Percentiles rank a stretch among this genome's conserved stretches.
phyloP scores from a whole-genome alignment of 37 sponge, comb jelly and placozoan species.

The Dysidea cf. avara region DNA sequence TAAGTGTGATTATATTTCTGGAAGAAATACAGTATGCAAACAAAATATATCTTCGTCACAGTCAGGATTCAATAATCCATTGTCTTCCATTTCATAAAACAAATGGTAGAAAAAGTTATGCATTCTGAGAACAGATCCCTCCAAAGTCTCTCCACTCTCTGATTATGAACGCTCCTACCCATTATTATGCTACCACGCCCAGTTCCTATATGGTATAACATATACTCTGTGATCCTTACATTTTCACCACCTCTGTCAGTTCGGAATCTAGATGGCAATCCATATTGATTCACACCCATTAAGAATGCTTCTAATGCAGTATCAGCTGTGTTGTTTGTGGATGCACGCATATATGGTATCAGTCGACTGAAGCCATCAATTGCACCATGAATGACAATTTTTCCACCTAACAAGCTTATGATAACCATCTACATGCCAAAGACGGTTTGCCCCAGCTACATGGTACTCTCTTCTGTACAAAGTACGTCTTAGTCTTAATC shows the following conservation, averaged over 20 bases:
- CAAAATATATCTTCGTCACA: constrained; percentile 35
- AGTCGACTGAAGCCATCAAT: constrained; percentile 59
- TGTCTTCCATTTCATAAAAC: constrained; percentile 61
- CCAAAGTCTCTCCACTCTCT: constrained; percentile 76
- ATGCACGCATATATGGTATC: constrained; percentile 17
- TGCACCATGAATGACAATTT: constrained; percentile 48
- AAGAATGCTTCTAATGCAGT: constrained; percentile 51
- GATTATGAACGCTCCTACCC: constrained; percentile 69
- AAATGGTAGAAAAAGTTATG: constrained; percentile 44
- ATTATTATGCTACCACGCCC: constrained; percentile 44
- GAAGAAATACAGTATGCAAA: constrained; percentile 41
- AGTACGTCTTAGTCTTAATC: background rate
- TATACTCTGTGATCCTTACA: constrained; percentile 44
- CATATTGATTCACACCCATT: constrained; percentile 39
- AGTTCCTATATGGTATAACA: constrained; percentile 40
- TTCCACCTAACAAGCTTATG: constrained; percentile 46
- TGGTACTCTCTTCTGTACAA: constrained; percentile 35
- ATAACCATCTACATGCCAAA: constrained; percentile 66
- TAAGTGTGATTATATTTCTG: constrained; percentile 34
- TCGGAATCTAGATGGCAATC: constrained; percentile 63
- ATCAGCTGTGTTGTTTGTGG: constrained; percentile 50
- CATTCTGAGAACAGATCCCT: constrained; percentile 58
- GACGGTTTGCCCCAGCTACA: constrained; percentile 37
- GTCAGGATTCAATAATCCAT: constrained; percentile 27
- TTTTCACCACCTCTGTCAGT: constrained; percentile 71